Conservation (phyloP, 2,113 vertebrate species). For the Galeopterus variegatus region DNA sequence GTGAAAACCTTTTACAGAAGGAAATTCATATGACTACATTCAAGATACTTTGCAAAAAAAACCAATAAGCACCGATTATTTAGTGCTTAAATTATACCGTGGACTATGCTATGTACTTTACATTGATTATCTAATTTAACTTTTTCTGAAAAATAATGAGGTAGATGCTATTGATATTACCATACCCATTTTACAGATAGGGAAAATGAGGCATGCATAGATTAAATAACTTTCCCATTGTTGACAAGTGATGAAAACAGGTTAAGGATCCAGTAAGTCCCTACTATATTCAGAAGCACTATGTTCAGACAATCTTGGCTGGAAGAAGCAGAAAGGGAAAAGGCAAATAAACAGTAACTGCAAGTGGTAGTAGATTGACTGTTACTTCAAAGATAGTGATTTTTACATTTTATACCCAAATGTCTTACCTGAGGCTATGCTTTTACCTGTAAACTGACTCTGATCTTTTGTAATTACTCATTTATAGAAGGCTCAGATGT, state of each 20-base stretch:
- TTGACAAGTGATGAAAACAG: background rate
- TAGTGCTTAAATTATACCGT: background rate
- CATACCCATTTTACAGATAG: conserved; percentile 10
- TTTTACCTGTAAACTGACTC: conserved; percentile 49
- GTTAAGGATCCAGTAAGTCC: background rate
- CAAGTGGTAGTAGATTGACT: background rate
- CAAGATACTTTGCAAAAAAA: background rate
- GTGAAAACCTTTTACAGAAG: background rate
- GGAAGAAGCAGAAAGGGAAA: conserved; percentile 35
- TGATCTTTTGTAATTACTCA: conserved; percentile 41
- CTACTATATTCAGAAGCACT: background rate
- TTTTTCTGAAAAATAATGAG: background rate
- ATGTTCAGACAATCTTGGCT: background rate
- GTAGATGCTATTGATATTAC: background rate
- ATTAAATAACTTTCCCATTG: background rate
- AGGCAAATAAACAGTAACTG: conserved; percentile 2
- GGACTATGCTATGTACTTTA: background rate
- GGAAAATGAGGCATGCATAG: background rate
- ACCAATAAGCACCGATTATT: background rate
- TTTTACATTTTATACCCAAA: conserved; percentile 48
- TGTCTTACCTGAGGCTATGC: conserved; percentile 1
- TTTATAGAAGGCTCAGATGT: conserved; percentile 26
- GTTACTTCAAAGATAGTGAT: background rate
- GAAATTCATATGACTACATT: background rate
- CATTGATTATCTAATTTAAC: background rate